A percentile compares a stretch with the other conserved stretches of the same genome.
phyloP scores from a whole-genome alignment of 2,113 vertebrate species.

The Apodemus sylvaticus region DNA sequence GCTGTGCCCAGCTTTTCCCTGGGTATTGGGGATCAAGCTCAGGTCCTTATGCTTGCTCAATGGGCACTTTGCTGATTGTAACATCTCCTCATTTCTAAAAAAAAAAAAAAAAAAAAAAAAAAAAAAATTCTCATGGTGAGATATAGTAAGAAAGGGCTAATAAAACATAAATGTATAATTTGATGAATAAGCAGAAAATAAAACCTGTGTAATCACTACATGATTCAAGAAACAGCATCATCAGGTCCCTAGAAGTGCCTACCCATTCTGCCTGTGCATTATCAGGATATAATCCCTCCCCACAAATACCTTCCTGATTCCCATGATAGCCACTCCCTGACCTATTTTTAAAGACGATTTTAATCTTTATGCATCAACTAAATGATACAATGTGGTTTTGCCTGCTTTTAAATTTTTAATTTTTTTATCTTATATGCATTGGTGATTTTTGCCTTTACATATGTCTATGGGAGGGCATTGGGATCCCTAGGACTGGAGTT shows the following conservation, averaged over 20 bases:
- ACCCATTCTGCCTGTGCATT: background rate
- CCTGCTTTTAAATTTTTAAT: background rate
- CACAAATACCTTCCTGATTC: background rate
- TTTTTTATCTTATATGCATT: background rate
- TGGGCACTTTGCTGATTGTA: background rate
- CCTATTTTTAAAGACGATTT: background rate
- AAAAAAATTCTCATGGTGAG: background rate
- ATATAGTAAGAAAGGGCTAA: background rate
- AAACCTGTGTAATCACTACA: background rate
- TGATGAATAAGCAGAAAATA: background rate
- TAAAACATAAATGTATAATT: background rate
- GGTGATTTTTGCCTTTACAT: background rate
- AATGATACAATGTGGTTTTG: background rate
- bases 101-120: background rate
- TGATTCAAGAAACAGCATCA: background rate
- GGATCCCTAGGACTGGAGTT: background rate
- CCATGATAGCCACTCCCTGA: background rate
- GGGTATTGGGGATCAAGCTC: background rate
- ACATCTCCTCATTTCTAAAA: background rate
- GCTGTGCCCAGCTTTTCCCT: background rate
- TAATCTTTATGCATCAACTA: background rate
- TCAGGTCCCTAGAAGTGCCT: background rate
- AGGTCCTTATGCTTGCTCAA: background rate
- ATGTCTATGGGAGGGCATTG: background rate
- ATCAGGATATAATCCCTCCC: no score